Evolutionary conservation across 1,140 invertebrate species (phyloP).

Genomic region (Brachionus calyciflorus): DNA sequence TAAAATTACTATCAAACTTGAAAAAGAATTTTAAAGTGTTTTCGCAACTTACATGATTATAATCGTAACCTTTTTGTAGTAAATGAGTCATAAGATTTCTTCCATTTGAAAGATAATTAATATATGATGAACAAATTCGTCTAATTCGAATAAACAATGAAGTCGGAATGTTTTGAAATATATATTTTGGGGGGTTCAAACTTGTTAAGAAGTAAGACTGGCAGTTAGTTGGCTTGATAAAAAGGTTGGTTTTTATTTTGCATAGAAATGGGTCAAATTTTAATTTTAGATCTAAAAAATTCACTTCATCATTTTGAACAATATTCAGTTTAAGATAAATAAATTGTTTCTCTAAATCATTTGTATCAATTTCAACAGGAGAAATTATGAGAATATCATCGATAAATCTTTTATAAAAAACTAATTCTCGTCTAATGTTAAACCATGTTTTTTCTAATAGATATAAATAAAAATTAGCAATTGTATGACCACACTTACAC

Average conservation of each 20-base stretch:
- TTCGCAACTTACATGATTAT: too few species aligned
- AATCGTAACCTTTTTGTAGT: too few species aligned
- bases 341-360: background rate
- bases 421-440: too few species aligned
- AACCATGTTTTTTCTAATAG: background rate
- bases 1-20: too few species aligned
- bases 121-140: too few species aligned
- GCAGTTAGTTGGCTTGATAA: background rate
- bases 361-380: background rate
- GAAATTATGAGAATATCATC: background rate
- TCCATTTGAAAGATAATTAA: too few species aligned
- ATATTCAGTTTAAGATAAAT: background rate
- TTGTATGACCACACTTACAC: background rate
- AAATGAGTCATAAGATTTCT: too few species aligned
- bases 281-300: background rate
- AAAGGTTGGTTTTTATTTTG: background rate
- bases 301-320: background rate
- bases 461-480: background rate
- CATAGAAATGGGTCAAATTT: background rate
- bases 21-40: too few species aligned
- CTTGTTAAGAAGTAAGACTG: background rate
- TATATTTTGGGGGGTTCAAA: background rate
- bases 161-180: background rate
- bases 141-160: background rate
- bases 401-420: background rate